phyloP scores from a whole-genome alignment of 2,888 invertebrate species.

The Margaritifera margaritifera region DNA sequence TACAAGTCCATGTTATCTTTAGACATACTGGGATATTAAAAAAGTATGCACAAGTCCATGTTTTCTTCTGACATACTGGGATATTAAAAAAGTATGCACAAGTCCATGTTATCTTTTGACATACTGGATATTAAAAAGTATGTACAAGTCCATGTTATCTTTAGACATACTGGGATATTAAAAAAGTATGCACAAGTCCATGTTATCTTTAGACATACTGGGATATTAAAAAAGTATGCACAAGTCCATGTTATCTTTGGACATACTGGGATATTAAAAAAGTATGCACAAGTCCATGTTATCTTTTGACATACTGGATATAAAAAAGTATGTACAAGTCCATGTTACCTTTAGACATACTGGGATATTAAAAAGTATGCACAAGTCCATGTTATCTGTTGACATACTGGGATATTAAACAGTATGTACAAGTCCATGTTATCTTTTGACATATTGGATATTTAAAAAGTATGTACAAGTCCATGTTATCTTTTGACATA shows the following conservation, averaged over 20 bases:
- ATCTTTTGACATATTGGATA: not conserved
- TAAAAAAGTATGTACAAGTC: not conserved
- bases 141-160: not conserved
- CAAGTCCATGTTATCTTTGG: not conserved
- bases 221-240: not conserved
- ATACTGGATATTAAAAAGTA: not conserved
- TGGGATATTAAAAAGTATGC: not conserved
- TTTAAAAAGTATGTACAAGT: not conserved
- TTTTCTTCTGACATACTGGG: not conserved
- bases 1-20: too few species aligned
- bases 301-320: not conserved
- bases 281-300: too few species aligned
- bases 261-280: not conserved
- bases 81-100: too few species aligned
- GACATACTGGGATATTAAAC: not conserved
- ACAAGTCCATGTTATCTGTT: not conserved
- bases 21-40: too few species aligned
- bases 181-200: too few species aligned
- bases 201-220: not conserved
- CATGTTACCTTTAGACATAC: not conserved
- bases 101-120: not conserved
- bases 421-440: not conserved
- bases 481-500: not conserved
- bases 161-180: not conserved
- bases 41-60: too few species aligned